Base-by-base conservation (phyloP, 1,140 invertebrate genomes). In the Dendrolimus punctatus region DNA sequence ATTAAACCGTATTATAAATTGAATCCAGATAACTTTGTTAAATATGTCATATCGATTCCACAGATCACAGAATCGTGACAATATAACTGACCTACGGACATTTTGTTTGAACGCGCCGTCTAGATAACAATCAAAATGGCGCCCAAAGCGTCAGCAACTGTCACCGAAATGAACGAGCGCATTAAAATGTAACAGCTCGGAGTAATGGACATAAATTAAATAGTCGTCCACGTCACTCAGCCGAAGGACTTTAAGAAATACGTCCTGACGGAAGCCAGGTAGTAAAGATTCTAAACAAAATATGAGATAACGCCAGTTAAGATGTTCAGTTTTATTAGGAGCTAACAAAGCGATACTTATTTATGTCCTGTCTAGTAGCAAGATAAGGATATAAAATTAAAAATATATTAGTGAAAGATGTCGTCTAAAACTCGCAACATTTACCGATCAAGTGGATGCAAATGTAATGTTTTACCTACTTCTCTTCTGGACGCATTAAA, bases 191-290 rank as follows among this genome's bases (percentile, higher is more conserved):
- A 77, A 73, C 70, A 53, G 64, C 60, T 67, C 58, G 58, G 57
- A 68, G 70, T 73, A 76, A 75, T 73, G 66, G 73, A 80, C 78
- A 82, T 85, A 85, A 85, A 82, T 85, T 85, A 85, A 75, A 81
- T 68, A 69, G 73, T 68, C 74, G 58, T 78, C 69, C 65, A 74
- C 65, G 81, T 80, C 78, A 81, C 67, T 82, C 79, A 83, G 60
- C 51, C 60, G 57, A 67, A 78, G 76, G 78, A 76, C 60, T 58
- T 74, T 39, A 68, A 71, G 71, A 75, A 67, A 79, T 73, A 71
- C 65, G 53, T 61, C 67, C 63, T 72, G 76, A 75, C 76, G 75
- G 76, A 81, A 85, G 81, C 74, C 80, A 85, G 81, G 81, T 83
- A 85, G 75, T 83, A 71, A 81, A 85, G 80, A 85, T 85, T 61